Evolutionary conservation across 92 coral and sea anemone genomes (phyloP), one percentile per base, ranked within the genome.

Genomic region (Chrysogorgia sp.): DNA sequence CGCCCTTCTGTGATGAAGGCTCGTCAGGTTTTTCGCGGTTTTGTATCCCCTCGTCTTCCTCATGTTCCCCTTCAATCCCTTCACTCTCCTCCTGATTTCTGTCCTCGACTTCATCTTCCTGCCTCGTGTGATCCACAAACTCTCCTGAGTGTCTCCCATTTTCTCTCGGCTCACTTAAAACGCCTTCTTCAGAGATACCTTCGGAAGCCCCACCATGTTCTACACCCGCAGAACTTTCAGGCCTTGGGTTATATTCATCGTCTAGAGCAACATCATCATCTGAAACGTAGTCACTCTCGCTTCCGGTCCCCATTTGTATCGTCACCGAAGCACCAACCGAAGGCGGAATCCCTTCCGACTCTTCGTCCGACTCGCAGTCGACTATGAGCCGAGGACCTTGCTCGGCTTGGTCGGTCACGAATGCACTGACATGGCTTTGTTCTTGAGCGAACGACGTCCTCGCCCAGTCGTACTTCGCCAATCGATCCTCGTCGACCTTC

Each of bases 311-410:
- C 10, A 23, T 57, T 21, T 69, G 59, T 31, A 47, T 17, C 23
- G 31, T 9, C 12, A 28, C 48, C 0, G 76, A 50, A 21, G 31
- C 60, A 25, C 56, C 60, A 20, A 26, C 76, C 21, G 76, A 53
- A 53, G 76, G 76, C 30, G 0, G 58, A 4, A 7, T 20, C 12
- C 60, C 53, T 0, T 69, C 76, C 20, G 76, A 69, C n/a, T 83
- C 86, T 12, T 55, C 74, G 23, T 83, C 86, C 13, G 82, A 83
- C 17, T 66, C 82, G 19, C 75, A 82, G 2, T 83, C 86, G 40
- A 75, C 75, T 31, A 83, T 83, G 59, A 83, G 76, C 17, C 74
- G 64, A 0, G 86, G 86, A 19, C 63, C 75, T 2, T 50, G 37
- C 58, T 50, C 76, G 1, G 68, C 37, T 10, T 6, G 63, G 2